These are phyloP conservation scores for Synergus umbraculus DNA, from an alignment of 2,888 invertebrate species.

Conservation along the genomic window DNA sequence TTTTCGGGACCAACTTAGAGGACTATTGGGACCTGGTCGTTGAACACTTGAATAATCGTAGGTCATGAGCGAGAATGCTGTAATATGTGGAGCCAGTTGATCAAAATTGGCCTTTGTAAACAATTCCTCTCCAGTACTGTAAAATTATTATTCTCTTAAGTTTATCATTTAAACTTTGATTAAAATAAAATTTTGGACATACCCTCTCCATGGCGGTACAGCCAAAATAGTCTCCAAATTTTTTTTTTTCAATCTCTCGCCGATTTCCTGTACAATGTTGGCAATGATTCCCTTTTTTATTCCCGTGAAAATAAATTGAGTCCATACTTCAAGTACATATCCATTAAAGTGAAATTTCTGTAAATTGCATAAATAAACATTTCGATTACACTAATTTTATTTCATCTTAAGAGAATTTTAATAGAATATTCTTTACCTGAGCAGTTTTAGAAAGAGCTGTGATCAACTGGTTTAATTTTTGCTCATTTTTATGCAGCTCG, in stretches of 20 bases:
- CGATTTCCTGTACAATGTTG: constrained; percentile 83
- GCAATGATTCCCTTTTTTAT: constrained; percentile 80
- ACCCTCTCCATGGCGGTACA: constrained; percentile 87
- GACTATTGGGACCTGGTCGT: constrained; percentile 94
- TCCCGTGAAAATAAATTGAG: constrained; percentile 85
- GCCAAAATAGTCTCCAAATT: constrained; percentile 85
- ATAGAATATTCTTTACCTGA: constrained; percentile 80
- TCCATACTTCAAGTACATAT: constrained; percentile 93
- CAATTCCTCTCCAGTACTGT: constrained; percentile 78
- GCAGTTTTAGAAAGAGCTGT: constrained; percentile 83
- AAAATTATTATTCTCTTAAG: not conserved
- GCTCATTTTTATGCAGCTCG: constrained; percentile 83
- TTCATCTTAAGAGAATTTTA: constrained; percentile 77
- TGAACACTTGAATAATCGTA: constrained; percentile 94
- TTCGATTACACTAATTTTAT: no score
- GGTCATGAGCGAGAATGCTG: constrained; percentile 96
- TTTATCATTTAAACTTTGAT: not conserved
- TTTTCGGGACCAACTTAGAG: constrained; percentile 88
- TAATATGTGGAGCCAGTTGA: constrained; percentile 86
- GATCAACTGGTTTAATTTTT: constrained; percentile 84
- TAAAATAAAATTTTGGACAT: constrained; percentile 55
- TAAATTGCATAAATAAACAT: constrained; percentile 74
- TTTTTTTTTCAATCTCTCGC: constrained; percentile 76
- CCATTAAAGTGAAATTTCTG: constrained; percentile 92
- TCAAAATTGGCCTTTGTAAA: constrained; percentile 88